These are phyloP conservation scores for Caenorhabditis sp. DNA, from an alignment of 2,888 invertebrate species.

Conservation along the genomic window DNA sequence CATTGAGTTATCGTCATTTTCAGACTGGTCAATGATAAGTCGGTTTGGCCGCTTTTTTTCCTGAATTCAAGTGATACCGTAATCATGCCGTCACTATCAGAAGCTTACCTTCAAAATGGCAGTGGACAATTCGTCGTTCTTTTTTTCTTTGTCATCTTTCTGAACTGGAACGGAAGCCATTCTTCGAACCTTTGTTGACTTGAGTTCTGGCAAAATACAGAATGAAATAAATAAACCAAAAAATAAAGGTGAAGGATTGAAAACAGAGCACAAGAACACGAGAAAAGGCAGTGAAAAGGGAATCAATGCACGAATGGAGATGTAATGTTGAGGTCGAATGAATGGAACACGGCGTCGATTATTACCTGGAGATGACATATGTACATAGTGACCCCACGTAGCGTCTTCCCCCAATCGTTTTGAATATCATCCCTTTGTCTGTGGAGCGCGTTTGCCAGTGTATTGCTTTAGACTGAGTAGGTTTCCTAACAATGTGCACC, in stretches of 20 bases:
- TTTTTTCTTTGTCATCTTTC: slow-evolving; percentile 74
- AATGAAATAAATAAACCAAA: no score
- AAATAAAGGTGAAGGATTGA: no score
- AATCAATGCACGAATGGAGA: no score
- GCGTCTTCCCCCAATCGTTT: background rate
- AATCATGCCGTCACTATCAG: slow-evolving; percentile 85
- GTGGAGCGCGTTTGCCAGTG: slow-evolving; percentile 7
- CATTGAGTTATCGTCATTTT: slow-evolving; percentile 98
- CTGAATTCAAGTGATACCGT: slow-evolving; percentile 6
- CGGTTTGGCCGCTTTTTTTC: slow-evolving; percentile 62
- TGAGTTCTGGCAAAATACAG: no score
- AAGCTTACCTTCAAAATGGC: slow-evolving; percentile 92
- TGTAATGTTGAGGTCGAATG: no score
- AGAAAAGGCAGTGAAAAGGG: no score
- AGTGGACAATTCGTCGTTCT: slow-evolving; percentile 91
- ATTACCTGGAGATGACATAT: no score
- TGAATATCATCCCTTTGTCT: slow-evolving; percentile 10
- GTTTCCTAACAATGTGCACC: no score
- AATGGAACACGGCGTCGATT: no score
- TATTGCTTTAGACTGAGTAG: background rate
- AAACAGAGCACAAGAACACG: no score
- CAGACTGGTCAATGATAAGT: slow-evolving; percentile 81
- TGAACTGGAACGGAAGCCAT: slow-evolving; percentile 54
- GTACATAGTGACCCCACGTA: no score
- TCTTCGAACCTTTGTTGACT: no score